Evolutionary conservation across 2,113 vertebrate species (phyloP), one percentile per base, ranked within the genome.

Genomic region (Mesembrinibis cayennensis): DNA sequence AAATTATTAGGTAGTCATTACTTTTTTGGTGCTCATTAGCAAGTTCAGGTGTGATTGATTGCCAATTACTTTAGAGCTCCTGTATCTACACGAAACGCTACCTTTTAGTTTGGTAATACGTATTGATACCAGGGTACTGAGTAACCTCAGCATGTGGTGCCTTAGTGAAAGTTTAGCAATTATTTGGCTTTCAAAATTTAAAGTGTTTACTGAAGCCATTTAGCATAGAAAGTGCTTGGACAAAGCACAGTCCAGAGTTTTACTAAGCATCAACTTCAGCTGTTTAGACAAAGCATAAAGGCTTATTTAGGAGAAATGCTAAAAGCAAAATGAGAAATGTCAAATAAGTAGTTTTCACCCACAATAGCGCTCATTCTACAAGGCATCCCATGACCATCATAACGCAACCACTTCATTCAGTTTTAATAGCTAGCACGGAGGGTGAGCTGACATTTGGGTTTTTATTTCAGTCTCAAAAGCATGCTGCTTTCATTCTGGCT

Each of bases 1-100:
- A 95, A 90, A 96, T 98, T 82, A 96, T 98, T 82, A 96, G 86
- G 72, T 80, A 10, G 38, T 76, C 63, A 5, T 71, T 95, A 42
- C 59, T 91, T 95, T 72, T 96, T 87, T 14, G 30, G 92, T 82
- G 83, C 83, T 67, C 87, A 96, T 95, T 87, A 94, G 78, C 80
- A 66, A 91, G 70, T 79, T 96, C 38, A 65, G 74, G 80, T 88
- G 89, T 89, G 91, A 89, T 95, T 89, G 91, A 89, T 95, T 95
- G 83, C 81, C 50, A 71, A 40, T 85, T 65, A 42, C 16, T 76
- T 65, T 11, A 47, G 73, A 78, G 77, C 47, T 89, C 38, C 36
- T 76, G 20, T 27, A 34, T 45, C 19, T 45, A 16, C 40, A 59
- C 2, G 17, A 92, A 90, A 61, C 49, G 50, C 30, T 62, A 50